phyloP scores from a whole-genome alignment of 2,888 invertebrate genomes.

The Ganaspis brasiliensis region DNA sequence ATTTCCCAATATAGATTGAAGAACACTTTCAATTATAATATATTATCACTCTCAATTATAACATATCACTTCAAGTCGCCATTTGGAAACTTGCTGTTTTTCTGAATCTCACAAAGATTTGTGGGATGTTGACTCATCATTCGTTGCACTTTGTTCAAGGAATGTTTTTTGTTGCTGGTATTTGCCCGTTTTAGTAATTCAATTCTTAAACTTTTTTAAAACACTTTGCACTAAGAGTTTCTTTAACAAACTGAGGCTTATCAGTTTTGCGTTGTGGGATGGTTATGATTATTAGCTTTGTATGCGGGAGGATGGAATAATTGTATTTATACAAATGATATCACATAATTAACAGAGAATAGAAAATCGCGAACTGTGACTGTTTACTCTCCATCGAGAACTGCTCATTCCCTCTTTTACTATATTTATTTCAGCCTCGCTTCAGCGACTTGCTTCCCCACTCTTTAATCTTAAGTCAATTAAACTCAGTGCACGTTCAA shows the following conservation, averaged over 20 bases:
- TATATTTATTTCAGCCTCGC: constrained; percentile 21
- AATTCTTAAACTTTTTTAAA: not conserved
- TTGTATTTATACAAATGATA: not conserved
- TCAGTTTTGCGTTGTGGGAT: not conserved
- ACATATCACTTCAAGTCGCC: not conserved
- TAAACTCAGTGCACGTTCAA: constrained; percentile 10
- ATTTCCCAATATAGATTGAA: too few relatives aligned
- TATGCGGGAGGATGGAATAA: not conserved
- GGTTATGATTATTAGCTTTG: not conserved
- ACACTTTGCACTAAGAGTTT: not conserved
- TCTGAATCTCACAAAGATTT: not conserved
- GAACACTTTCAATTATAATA: not conserved
- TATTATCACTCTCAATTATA: not conserved
- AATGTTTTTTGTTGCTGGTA: not conserved
- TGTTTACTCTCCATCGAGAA: constrained; percentile 28
- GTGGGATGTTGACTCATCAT: not conserved
- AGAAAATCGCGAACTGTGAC: constrained; percentile 7
- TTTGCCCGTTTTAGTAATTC: too few relatives aligned
- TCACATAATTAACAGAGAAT: not conserved
- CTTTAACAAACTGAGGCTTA: not conserved
- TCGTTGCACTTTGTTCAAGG: constrained; percentile 4
- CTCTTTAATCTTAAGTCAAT: constrained; percentile 17
- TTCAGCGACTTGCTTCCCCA: constrained; percentile 17
- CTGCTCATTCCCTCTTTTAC: not conserved
- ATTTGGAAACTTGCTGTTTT: constrained; percentile 1